Percentiles rank a stretch among this genome's conserved stretches.
These are phyloP conservation scores for Aleiodes testaceus DNA, from an alignment of 2,888 invertebrate genomes.

Conservation along the genomic window DNA sequence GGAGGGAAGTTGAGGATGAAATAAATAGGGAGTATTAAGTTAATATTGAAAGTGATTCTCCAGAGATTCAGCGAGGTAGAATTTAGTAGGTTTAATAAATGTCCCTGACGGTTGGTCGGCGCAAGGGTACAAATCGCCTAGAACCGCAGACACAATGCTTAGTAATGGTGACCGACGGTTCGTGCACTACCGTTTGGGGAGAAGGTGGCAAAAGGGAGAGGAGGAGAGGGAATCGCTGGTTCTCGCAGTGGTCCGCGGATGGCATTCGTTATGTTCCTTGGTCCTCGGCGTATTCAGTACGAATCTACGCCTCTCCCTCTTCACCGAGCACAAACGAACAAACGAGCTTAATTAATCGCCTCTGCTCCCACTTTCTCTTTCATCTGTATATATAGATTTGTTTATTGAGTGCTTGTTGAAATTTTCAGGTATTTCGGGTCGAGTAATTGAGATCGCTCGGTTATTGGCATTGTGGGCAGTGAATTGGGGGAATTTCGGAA, in stretches of 20 bases:
- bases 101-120: constrained; percentile 62
- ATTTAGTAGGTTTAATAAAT: constrained; percentile 63
- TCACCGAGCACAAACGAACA: constrained; percentile 60
- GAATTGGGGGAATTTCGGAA: no score
- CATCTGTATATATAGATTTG: neutral
- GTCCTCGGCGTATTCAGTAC: constrained; percentile 54
- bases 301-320: constrained; percentile 62
- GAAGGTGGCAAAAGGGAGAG: constrained; percentile 30
- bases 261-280: constrained; percentile 65
- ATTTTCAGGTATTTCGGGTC: no score
- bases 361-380: neutral
- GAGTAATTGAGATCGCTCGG: no score
- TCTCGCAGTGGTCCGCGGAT: constrained; percentile 52
- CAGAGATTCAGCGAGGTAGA: constrained; percentile 42
- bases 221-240: constrained; percentile 42
- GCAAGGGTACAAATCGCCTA: constrained; percentile 67
- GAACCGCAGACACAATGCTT: constrained; percentile 70
- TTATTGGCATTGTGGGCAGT: no score
- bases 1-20: constrained; percentile 31
- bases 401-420: constrained; percentile 44
- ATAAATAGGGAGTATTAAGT: constrained; percentile 27
- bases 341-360: constrained; percentile 69
- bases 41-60: constrained; percentile 23
- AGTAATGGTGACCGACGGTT: constrained; percentile 67
- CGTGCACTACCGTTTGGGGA: constrained; percentile 51